Percentiles rank a stretch among this genome's conserved stretches.
phyloP scores from a whole-genome alignment of 23 tunicate species.

The Clavelina lepadiformis region DNA sequence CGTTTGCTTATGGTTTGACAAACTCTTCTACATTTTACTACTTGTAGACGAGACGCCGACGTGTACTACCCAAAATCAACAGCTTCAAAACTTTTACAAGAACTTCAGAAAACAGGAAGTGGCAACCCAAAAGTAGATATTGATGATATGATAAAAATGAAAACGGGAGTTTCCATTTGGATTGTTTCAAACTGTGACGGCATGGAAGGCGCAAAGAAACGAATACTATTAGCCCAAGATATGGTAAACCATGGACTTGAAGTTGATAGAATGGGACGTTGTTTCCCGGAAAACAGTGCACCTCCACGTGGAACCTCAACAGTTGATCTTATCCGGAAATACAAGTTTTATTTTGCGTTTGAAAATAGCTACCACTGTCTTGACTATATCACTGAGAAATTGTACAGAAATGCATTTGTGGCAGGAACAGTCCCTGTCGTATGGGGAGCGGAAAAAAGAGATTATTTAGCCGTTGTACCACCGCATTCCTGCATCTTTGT shows the following conservation, averaged over 20 bases:
- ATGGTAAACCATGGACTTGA: neutral
- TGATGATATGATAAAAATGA: conserved; percentile 1
- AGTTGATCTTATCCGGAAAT: neutral
- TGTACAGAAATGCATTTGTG: conserved; percentile 1
- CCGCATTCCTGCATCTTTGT: conserved; percentile 20
- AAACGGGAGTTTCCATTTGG: conserved; percentile 8
- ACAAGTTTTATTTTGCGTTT: conserved; percentile 24
- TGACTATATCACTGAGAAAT: conserved; percentile 26
- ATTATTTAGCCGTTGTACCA: conserved; percentile 12
- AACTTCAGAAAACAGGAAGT: neutral
- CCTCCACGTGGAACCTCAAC: neutral
- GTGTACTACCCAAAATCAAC: neutral
- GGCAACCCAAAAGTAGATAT: neutral
- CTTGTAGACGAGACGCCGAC: neutral
- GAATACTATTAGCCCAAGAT: neutral
- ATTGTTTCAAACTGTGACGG: conserved; percentile 14
- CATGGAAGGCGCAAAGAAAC: neutral
- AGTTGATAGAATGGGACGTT: conserved; percentile 18
- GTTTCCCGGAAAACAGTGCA: conserved; percentile 1
- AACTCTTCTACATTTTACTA: too few relatives aligned
- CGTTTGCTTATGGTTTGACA: too few relatives aligned
- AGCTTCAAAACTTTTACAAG: neutral
- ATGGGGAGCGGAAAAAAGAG: conserved; percentile 3
- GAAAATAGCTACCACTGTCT: conserved; percentile 14
- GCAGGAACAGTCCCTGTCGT: conserved; percentile 16